phyloP scores from a whole-genome alignment of 1,140 invertebrate species.

The Arctopsyche grandis region DNA sequence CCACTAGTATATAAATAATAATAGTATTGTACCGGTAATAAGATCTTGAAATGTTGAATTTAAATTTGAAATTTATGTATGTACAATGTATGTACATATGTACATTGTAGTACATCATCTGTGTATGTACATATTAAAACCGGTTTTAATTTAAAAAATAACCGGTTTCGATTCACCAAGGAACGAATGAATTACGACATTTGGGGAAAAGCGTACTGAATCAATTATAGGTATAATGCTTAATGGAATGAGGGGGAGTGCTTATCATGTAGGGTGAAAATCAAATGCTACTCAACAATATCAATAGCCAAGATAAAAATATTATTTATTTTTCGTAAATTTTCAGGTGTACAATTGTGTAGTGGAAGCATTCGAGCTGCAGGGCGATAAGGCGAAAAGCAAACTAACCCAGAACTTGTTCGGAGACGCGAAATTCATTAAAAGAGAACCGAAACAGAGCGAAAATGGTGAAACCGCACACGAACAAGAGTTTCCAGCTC shows the following conservation, averaged over 20 bases:
- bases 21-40: no score
- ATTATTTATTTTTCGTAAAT: background rate
- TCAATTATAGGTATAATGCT: background rate
- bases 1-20: no score
- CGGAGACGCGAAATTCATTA: conserved; percentile 43
- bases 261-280: background rate
- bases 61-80: no score
- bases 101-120: background rate
- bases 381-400: conserved; percentile 57
- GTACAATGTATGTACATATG: no score
- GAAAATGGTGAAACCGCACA: background rate
- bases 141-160: background rate
- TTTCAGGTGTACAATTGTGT: conserved; percentile 64
- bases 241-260: background rate
- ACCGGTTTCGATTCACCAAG: background rate
- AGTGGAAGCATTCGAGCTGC: conserved; percentile 63
- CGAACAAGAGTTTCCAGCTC: conserved; percentile 34
- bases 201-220: background rate
- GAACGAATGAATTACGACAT: background rate
- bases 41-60: no score
- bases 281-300: no score
- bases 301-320: no score
- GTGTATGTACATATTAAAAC: background rate
- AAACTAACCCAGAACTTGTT: conserved; percentile 55
- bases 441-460: background rate